A percentile compares a stretch with the other conserved stretches of the same genome.
phyloP scores from a whole-genome alignment of 1,140 invertebrate species.

The Tyrophagus putrescentiae region DNA sequence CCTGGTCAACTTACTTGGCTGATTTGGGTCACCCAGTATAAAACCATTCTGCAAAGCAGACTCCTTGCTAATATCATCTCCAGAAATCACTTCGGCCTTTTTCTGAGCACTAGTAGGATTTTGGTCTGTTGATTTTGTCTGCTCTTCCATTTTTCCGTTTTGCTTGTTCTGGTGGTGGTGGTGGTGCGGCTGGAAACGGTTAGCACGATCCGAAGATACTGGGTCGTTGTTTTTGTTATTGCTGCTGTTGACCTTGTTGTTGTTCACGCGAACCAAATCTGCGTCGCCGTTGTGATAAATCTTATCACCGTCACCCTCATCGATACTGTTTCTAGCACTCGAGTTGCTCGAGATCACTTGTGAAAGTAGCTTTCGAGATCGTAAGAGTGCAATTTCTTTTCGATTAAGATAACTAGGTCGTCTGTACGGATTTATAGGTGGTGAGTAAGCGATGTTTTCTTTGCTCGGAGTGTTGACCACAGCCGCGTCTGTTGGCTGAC shows the following conservation, averaged over 20 bases:
- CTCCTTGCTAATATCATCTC: no score
- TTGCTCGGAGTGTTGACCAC: not conserved
- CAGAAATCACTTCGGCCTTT: no score
- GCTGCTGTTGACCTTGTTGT: not conserved
- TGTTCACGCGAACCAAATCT: not conserved
- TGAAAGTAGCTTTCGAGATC: not conserved
- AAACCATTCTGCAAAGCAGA: no score
- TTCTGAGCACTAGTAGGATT: no score
- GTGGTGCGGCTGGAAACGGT: no score
- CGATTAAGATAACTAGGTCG: conserved; percentile 11
- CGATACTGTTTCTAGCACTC: not conserved
- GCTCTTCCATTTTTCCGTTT: no score
- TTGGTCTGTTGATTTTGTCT: no score
- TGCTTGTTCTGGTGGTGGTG: no score
- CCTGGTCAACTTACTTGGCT: not conserved
- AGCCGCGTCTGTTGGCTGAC: not conserved
- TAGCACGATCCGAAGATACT: no score
- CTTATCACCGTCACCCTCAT: not conserved
- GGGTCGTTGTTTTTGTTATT: not conserved
- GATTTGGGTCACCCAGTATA: no score
- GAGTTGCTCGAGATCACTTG: not conserved
- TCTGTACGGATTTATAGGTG: conserved; percentile 14
- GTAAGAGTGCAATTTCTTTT: conserved; percentile 4
- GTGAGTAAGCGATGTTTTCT: not conserved
- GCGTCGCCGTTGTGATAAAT: not conserved